A percentile compares a stretch with the other conserved stretches of the same genome.
Evolutionary conservation across 2,888 invertebrate genomes (phyloP).

Genomic region (Halocaridina rubra): DNA sequence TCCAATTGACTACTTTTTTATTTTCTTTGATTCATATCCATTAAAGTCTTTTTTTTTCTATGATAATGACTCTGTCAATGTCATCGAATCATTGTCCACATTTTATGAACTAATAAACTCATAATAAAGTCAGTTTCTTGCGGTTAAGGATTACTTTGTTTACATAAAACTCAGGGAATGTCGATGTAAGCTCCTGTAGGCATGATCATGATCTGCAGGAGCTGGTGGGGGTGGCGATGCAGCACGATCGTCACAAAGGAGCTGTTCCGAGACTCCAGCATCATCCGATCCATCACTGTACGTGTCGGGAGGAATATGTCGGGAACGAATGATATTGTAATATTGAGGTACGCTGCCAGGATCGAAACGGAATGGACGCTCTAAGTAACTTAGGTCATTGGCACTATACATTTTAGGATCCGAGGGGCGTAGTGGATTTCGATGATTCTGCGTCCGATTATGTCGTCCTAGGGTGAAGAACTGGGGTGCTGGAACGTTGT

Average conservation of each 20-base stretch:
- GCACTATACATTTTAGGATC: slow-evolving; percentile 31
- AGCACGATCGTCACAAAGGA: slow-evolving; percentile 57
- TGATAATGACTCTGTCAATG: not conserved
- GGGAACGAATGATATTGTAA: slow-evolving; percentile 39
- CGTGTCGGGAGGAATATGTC: slow-evolving; percentile 13
- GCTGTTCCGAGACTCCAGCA: slow-evolving; percentile 19
- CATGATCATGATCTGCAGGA: slow-evolving; percentile 45
- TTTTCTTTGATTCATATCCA: not conserved
- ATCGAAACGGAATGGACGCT: slow-evolving; percentile 24
- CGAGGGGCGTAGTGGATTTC: slow-evolving; percentile 23
- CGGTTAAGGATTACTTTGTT: not conserved
- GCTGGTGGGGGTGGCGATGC: slow-evolving; percentile 59
- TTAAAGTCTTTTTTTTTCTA: not conserved
- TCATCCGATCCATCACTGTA: slow-evolving; percentile 32
- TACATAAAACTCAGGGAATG: slow-evolving; percentile 30
- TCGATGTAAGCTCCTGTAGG: slow-evolving; percentile 37
- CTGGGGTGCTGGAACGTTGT: slow-evolving; percentile 43
- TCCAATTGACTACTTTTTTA: not conserved
- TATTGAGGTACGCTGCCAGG: slow-evolving; percentile 33
- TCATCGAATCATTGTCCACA: not conserved
- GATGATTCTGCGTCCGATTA: slow-evolving; percentile 29
- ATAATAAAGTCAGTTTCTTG: not conserved
- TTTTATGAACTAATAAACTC: slow-evolving; percentile 13
- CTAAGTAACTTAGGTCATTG: slow-evolving; percentile 28
- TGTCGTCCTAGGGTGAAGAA: slow-evolving; percentile 61